These are phyloP conservation scores for Bursaphelenchus okinawaensis DNA, from an alignment of 2,888 invertebrate genomes.

Conservation along the genomic window DNA sequence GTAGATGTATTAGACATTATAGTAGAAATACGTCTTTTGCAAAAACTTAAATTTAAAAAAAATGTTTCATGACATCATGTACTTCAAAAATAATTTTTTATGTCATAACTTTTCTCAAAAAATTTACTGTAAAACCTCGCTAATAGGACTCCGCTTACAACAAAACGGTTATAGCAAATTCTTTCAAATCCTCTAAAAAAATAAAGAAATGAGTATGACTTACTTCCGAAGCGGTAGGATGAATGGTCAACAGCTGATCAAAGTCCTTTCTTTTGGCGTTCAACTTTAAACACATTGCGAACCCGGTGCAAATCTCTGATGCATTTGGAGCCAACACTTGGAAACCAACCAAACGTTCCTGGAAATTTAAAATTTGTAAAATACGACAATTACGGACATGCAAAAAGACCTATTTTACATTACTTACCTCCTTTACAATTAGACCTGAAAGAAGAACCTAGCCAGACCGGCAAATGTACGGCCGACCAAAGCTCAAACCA, in stretches of 20 bases:
- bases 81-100: too few species aligned
- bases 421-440: too few species aligned
- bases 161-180: too few species aligned
- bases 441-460: too few species aligned
- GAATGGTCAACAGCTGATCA: conserved; percentile 65
- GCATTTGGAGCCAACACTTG: conserved; percentile 66
- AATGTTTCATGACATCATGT: too few species aligned
- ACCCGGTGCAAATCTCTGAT: conserved; percentile 67
- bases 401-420: too few species aligned
- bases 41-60: background rate
- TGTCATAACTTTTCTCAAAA: background rate
- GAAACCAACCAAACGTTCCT: conserved; percentile 63
- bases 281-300: conserved; percentile 63
- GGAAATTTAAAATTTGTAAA: conserved; percentile 12
- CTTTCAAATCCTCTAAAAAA: background rate
- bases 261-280: conserved; percentile 64
- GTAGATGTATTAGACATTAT: too few species aligned
- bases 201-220: background rate
- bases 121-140: background rate
- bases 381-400: too few species aligned
- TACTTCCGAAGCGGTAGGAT: conserved; percentile 62
- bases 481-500: too few species aligned
- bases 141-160: too few species aligned
- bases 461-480: too few species aligned
- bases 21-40: background rate